A percentile compares a stretch with the other conserved stretches of the same genome.
These are phyloP conservation scores for Rhinopithecus roxellana DNA, from an alignment of 2,113 vertebrate species.

Conservation along the genomic window DNA sequence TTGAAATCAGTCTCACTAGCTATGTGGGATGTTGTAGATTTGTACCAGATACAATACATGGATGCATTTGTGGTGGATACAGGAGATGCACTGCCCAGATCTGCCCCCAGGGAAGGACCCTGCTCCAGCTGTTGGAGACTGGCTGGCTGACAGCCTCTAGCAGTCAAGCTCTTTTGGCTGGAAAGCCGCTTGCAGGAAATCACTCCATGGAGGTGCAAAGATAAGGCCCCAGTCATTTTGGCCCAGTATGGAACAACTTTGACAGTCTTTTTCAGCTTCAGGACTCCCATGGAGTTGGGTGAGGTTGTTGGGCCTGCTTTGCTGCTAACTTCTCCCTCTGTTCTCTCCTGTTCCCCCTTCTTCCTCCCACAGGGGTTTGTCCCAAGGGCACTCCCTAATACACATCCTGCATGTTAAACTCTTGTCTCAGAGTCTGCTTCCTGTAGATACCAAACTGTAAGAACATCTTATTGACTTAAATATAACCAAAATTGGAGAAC, in stretches of 20 bases:
- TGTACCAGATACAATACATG: not conserved
- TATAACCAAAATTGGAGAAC: not conserved
- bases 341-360: not conserved
- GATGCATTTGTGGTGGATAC: not conserved
- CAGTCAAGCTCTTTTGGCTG: not conserved
- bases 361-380: not conserved
- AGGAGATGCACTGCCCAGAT: not conserved
- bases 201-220: not conserved
- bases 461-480: constrained; percentile 25
- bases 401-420: constrained; percentile 36
- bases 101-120: not conserved
- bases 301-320: not conserved
- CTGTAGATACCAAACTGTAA: constrained; percentile 26
- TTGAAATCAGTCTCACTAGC: not conserved
- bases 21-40: not conserved
- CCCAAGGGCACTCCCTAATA: not conserved
- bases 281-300: not conserved
- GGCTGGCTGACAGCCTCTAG: not conserved
- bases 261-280: not conserved
- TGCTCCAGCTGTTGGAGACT: not conserved
- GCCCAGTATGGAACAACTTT: not conserved
- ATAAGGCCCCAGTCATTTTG: not conserved
- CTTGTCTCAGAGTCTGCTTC: constrained; percentile 30
- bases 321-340: not conserved
- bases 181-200: not conserved